Evolutionary conservation across 2,888 invertebrate species (phyloP), one percentile per base, ranked within the genome.

Genomic region (Diachrysia chrysitis): DNA sequence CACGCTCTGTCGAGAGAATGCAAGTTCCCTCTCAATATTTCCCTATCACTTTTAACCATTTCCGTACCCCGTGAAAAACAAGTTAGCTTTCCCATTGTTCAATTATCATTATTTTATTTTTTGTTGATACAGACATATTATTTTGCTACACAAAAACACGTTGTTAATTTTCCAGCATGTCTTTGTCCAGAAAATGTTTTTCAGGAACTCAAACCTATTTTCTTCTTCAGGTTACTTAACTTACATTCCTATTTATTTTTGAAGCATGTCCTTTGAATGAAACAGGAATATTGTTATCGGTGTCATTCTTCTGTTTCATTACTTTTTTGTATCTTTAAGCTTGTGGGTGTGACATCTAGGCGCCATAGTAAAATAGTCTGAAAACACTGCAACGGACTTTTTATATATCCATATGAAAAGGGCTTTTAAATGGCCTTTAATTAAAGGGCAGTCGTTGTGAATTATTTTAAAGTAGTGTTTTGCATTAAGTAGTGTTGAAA

Each of bases 401-500:
- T 25, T 14, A 6, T 53, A 12, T 59, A 54, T 35, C 42, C 42
- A 56, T 37, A 55, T n/a, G n/a, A n/a, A n/a, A n/a, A n/a, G n/a
- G n/a, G n/a, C 1, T 23, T 66, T 66, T 75, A 63, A 58, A 71
- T 71, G 32, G n/a, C 37, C n/a, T 16, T 23, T 67, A 54, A 71
- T 76, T 48, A 23, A 29, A 10, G 23, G 37, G 23, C 55, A 25
- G 51, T 17, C n/a, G 16, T 58, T 51, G 66, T 67, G 29, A 64
- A 74, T 64, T 21, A 62, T 64, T 76, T 66, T 71, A 10, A 64
- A 67, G 55, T 12, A 62, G 23, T 64, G 63, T 58, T 67, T 16
- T 9, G 1, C 48, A 23, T 46, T 37, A 17, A 51, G 7, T 25
- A 48, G 29, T 58, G 23, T 42, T 46, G 25, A 54, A 51, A 21